Percentiles rank a stretch among this genome's conserved stretches.
These are phyloP conservation scores for Pithys albifrons DNA, from an alignment of 2,113 vertebrate genomes.

Conservation along the genomic window DNA sequence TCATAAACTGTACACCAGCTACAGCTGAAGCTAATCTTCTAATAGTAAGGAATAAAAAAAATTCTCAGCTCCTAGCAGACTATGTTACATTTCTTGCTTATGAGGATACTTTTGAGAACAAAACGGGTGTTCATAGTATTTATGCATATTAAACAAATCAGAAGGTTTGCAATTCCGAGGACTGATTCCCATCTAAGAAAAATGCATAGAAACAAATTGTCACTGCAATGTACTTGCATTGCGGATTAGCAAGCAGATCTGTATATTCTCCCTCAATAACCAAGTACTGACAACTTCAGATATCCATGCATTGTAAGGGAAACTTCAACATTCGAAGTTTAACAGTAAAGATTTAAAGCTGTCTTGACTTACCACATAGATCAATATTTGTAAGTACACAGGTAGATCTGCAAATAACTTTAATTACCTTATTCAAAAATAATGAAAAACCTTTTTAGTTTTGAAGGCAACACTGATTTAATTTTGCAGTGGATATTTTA, in stretches of 20 bases:
- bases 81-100: not conserved
- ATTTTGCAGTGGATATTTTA: not conserved
- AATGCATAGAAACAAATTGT: slow-evolving; percentile 46
- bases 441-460: not conserved
- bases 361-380: not conserved
- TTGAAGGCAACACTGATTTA: not conserved
- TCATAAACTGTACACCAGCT: not conserved
- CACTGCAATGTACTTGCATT: not conserved
- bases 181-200: slow-evolving; percentile 24
- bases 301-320: not conserved
- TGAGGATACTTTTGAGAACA: slow-evolving; percentile 30
- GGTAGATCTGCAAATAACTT: slow-evolving; percentile 13
- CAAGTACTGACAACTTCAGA: slow-evolving; percentile 17
- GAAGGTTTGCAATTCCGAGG: not conserved
- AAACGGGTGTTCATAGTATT: slow-evolving; percentile 41
- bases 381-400: slow-evolving; percentile 7
- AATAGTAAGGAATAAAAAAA: not conserved
- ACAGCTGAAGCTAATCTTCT: not conserved
- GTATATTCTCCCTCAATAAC: not conserved
- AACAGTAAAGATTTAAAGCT: not conserved
- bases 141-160: slow-evolving; percentile 51
- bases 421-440: not conserved
- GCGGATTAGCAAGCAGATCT: slow-evolving; percentile 29
- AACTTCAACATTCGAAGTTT: not conserved
- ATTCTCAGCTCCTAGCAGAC: not conserved